These are phyloP conservation scores for Microtus ochrogaster DNA, from an alignment of 2,113 vertebrate genomes.

Conservation along the genomic window DNA sequence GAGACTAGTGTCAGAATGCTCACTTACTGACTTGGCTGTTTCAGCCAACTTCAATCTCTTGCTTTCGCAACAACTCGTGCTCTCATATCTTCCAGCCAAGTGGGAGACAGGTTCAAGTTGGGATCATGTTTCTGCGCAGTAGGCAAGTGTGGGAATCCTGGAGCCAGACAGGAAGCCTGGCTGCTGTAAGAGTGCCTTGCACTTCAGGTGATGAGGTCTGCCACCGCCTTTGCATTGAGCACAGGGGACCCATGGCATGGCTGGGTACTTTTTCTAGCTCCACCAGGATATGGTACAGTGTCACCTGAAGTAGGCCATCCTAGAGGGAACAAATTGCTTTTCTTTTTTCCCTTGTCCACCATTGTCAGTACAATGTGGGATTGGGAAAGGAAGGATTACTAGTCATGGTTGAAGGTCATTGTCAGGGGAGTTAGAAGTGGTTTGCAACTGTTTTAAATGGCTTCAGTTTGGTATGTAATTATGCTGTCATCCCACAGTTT, in stretches of 20 bases:
- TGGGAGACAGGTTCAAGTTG: conserved; percentile 50
- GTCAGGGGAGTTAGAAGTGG: conserved; percentile 25
- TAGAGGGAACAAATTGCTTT: background rate
- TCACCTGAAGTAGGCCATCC: background rate
- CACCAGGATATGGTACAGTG: background rate
- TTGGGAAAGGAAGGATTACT: conserved; percentile 27
- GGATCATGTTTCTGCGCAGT: background rate
- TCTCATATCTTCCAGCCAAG: conserved; percentile 35
- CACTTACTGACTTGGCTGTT: background rate
- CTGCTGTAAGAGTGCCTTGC: background rate
- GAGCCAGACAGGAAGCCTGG: conserved; percentile 15
- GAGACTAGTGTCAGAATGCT: background rate
- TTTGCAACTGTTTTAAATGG: conserved; percentile 39
- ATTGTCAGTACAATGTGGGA: background rate
- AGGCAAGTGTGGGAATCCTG: background rate
- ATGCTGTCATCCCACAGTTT: background rate
- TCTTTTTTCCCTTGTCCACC: background rate
- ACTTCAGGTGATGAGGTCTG: background rate
- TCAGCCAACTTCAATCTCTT: background rate
- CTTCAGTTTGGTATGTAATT: conserved; percentile 57
- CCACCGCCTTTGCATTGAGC: background rate
- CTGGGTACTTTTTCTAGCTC: background rate
- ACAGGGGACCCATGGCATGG: background rate
- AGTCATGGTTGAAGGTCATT: conserved; percentile 35
- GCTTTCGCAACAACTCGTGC: background rate